Base-by-base conservation (phyloP, 2,797 vertebrate species). In the Menidia menidia region DNA sequence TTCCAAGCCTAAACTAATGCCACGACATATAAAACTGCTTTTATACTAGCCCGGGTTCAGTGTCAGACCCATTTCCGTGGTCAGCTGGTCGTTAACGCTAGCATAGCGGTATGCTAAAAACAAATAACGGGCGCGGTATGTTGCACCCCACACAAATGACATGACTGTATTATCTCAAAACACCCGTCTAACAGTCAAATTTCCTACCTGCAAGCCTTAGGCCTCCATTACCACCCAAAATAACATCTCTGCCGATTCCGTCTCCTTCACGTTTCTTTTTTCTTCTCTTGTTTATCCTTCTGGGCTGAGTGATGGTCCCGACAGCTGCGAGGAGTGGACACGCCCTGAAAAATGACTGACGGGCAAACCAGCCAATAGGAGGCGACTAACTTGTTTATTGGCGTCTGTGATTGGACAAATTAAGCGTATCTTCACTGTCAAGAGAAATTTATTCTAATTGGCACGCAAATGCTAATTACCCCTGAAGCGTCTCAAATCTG, bases 101-200 rank as follows among this genome's bases (percentile, higher is more conserved):
- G 70, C 80, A 54, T 63, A 59, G 59, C 9, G 51, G 39, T 50
- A 59, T 70, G 88, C 87, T 90, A 88, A 89, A 92, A 89, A 88
- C 86, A 83, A 63, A 61, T 70, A 60, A 45, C 51, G 39, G 72
- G 35, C 16, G 42, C 45, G 25, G 35, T 43, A 0, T 55, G 30
- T 42, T 48, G 12, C 7, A 15, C 4, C 51, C 12, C 16, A 5
- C 61, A 60, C 59, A 56, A 63, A 44, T 64, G 61, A 11, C 7
- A 18, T 6, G 11, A 18, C n/a, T n/a, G 8, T 25, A 1, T 4
- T 1, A 2, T 39, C 52, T 25, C 1, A 25, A 25, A 25, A 25
- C 25, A 25, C 25, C 25, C 25, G 2, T 2, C 25, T 7, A 9
- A 1, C 18, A 16, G 7, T 1, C 0, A 0, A 0, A 2, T 15